These are phyloP conservation scores for Musca domestica DNA, from an alignment of 1,140 invertebrate species.

Conservation along the genomic window DNA sequence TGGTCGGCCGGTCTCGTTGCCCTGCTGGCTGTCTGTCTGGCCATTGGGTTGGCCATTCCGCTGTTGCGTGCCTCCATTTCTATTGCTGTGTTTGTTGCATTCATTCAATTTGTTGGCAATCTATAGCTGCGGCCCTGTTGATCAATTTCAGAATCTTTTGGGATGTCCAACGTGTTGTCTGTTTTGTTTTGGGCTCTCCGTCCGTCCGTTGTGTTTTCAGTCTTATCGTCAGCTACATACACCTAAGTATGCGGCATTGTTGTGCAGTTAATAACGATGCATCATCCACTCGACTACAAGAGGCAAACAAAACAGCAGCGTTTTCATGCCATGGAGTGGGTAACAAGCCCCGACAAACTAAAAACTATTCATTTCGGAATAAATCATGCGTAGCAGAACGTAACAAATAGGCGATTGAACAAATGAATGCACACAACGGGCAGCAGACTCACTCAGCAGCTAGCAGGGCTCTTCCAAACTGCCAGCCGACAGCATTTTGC, in stretches of 20 bases:
- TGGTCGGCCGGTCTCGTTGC: neutral
- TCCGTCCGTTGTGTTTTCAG: neutral
- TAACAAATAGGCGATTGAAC: slow-evolving; percentile 11
- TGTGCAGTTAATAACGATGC: neutral
- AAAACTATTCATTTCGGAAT: slow-evolving; percentile 12
- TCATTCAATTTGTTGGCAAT: neutral
- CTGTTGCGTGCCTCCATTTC: too few species aligned
- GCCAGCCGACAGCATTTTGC: too few species aligned
- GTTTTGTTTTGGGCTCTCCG: neutral
- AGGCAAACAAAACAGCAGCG: neutral
- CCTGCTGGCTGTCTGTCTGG: neutral
- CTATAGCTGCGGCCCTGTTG: neutral
- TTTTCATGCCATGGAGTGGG: neutral
- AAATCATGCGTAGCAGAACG: neutral
- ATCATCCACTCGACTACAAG: neutral
- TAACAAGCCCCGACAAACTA: neutral
- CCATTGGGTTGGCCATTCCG: neutral
- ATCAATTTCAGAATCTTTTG: slow-evolving; percentile 4
- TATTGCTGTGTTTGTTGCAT: too few species aligned
- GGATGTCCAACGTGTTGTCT: neutral
- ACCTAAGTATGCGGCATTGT: neutral
- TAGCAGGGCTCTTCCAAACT: too few species aligned
- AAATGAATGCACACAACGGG: slow-evolving; percentile 3
- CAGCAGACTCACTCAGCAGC: too few species aligned
- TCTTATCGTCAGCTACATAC: neutral